Evolutionary conservation across 2,888 invertebrate genomes (phyloP).

Genomic region (Catocala fraxini): DNA sequence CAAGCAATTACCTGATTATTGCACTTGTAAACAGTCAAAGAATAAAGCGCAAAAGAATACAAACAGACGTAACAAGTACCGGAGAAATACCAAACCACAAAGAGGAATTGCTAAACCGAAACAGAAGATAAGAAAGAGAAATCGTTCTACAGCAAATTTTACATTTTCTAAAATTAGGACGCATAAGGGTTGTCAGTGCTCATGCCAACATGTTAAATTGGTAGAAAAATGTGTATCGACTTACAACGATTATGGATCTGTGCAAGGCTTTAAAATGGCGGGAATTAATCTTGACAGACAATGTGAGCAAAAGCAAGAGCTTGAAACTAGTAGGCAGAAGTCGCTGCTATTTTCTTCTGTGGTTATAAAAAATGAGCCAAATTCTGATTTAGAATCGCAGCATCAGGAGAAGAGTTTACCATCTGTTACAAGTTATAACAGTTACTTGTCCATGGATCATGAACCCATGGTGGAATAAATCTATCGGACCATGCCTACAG

Average conservation of each 20-base stretch:
- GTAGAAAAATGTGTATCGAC: slow-evolving; percentile 22
- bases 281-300: not conserved
- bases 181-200: slow-evolving; percentile 37
- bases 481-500: too few species aligned
- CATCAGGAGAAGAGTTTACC: slow-evolving; percentile 42
- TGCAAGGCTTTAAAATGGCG: not conserved
- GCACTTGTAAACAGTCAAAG: slow-evolving; percentile 4
- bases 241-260: slow-evolving; percentile 6
- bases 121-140: not conserved
- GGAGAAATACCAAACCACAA: too few species aligned
- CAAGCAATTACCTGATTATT: not conserved
- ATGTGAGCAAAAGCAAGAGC: not conserved
- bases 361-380: not conserved
- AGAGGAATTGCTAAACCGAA: slow-evolving; percentile 4
- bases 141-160: not conserved
- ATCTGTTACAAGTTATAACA: slow-evolving; percentile 59
- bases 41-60: slow-evolving; percentile 2
- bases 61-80: not conserved
- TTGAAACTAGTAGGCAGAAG: too few species aligned
- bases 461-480: slow-evolving; percentile 59
- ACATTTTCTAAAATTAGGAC: slow-evolving; percentile 10
- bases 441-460: slow-evolving; percentile 56
- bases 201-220: not conserved
- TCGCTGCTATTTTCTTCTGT: not conserved
- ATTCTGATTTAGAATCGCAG: not conserved